Evolutionary conservation across 1,140 invertebrate species (phyloP).

Genomic region (Bemisia tabaci): DNA sequence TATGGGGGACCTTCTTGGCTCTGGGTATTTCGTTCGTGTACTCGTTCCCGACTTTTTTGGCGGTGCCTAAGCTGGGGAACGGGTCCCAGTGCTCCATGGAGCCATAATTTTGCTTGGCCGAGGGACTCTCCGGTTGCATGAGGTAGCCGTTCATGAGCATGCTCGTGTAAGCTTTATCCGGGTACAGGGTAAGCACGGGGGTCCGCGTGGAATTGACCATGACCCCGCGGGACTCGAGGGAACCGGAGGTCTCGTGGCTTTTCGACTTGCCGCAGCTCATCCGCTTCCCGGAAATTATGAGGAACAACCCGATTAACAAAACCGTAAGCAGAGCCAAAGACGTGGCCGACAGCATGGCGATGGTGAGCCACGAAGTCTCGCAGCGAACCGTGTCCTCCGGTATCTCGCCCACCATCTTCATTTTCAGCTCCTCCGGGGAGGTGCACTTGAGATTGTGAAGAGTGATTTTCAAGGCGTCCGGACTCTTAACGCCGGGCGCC

Average conservation of each 20-base stretch:
- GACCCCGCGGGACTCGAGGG: conserved; percentile 30
- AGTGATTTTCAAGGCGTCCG: conserved; percentile 12
- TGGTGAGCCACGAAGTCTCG: conserved; percentile 39
- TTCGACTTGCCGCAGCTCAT: conserved; percentile 26
- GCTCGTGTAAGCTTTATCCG: conserved; percentile 23
- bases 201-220: conserved; percentile 12
- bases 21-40: conserved; percentile 40
- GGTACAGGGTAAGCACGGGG: conserved; percentile 20
- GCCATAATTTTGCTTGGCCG: conserved; percentile 36
- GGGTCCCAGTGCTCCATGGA: conserved; percentile 42
- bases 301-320: conserved; percentile 32
- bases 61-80: conserved; percentile 33
- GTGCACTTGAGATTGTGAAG: conserved; percentile 35
- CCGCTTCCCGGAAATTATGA: conserved; percentile 39
- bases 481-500: background rate
- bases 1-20: conserved; percentile 40
- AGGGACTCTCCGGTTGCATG: conserved; percentile 23
- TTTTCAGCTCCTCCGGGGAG: conserved; percentile 36
- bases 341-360: conserved; percentile 39
- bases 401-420: conserved; percentile 35
- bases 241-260: conserved; percentile 5
- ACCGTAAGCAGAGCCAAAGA: conserved; percentile 33
- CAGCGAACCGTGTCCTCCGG: conserved; percentile 44
- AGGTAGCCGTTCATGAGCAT: conserved; percentile 37
- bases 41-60: conserved; percentile 39